Conservation (phyloP, 2,888 invertebrate species). For the Priocnemis perturbator region DNA sequence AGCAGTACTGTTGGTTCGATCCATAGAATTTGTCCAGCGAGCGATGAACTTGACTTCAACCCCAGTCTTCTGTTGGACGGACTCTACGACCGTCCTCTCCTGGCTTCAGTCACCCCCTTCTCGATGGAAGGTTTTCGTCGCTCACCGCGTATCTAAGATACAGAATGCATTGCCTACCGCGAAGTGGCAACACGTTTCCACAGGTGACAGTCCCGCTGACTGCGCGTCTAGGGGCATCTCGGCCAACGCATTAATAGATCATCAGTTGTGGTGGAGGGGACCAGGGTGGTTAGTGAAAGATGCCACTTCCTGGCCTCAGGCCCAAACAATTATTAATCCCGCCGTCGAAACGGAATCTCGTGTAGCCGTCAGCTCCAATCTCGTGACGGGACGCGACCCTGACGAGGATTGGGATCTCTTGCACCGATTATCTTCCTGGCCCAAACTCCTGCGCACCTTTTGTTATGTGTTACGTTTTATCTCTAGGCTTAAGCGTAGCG, state of each 20-base stretch:
- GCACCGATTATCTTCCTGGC: too few species aligned
- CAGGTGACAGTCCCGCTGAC: neutral
- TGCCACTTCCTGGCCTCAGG: neutral
- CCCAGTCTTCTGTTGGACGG: neutral
- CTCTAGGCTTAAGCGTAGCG: too few species aligned
- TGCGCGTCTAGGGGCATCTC: neutral
- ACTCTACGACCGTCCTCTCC: neutral
- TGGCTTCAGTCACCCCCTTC: neutral
- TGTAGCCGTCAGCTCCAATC: too few species aligned
- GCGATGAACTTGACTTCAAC: too few species aligned
- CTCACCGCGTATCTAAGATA: neutral
- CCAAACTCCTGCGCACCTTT: too few species aligned
- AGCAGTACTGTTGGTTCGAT: too few species aligned
- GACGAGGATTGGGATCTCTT: too few species aligned
- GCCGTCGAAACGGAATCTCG: conserved; percentile 1
- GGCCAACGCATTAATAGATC: neutral
- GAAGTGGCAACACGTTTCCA: neutral
- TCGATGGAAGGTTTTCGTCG: conserved; percentile 5
- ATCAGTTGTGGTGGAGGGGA: neutral
- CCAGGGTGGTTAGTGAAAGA: neutral
- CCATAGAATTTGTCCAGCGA: neutral
- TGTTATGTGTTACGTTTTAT: too few species aligned
- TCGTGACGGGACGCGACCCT: too few species aligned
- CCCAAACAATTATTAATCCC: too few species aligned
- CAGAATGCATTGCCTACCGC: neutral